A percentile compares a stretch with the other conserved stretches of the same genome.
These are phyloP conservation scores for Alectoris magna DNA, from an alignment of 2,797 vertebrate genomes.

Conservation along the genomic window DNA sequence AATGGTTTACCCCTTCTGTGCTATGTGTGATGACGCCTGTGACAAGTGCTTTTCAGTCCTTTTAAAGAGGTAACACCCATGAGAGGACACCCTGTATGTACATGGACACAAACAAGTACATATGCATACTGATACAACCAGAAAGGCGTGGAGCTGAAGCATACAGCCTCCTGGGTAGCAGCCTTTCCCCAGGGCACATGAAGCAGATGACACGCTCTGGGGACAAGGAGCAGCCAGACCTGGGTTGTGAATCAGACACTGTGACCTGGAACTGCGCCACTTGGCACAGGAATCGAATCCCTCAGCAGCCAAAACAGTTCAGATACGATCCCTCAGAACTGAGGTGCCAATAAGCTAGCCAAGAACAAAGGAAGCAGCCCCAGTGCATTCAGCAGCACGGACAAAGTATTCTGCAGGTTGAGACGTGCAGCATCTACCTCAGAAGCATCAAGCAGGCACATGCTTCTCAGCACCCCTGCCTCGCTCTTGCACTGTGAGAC, in stretches of 20 bases:
- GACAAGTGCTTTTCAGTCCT: neutral
- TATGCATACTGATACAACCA: neutral
- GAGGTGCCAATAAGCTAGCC: fast-evolving
- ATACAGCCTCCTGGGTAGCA: no score
- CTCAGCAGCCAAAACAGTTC: neutral
- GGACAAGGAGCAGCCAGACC: neutral
- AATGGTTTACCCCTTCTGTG: neutral
- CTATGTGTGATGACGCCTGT: fast-evolving
- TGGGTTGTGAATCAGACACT: neutral
- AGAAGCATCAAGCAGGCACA: fast-evolving
- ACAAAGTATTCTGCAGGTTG: fast-evolving
- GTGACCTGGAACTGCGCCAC: fast-evolving
- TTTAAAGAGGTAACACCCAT: neutral
- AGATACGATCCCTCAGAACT: fast-evolving
- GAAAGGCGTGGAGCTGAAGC: neutral
- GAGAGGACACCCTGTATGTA: neutral
- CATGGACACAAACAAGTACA: no score
- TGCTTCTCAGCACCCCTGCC: neutral
- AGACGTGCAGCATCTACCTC: neutral
- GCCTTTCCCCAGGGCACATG: neutral
- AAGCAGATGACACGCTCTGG: neutral
- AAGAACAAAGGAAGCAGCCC: neutral
- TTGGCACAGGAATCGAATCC: neutral
- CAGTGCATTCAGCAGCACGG: neutral
- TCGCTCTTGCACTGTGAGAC: no score